Conservation (phyloP, 2,797 vertebrate genomes). For the Cuculus canorus region DNA sequence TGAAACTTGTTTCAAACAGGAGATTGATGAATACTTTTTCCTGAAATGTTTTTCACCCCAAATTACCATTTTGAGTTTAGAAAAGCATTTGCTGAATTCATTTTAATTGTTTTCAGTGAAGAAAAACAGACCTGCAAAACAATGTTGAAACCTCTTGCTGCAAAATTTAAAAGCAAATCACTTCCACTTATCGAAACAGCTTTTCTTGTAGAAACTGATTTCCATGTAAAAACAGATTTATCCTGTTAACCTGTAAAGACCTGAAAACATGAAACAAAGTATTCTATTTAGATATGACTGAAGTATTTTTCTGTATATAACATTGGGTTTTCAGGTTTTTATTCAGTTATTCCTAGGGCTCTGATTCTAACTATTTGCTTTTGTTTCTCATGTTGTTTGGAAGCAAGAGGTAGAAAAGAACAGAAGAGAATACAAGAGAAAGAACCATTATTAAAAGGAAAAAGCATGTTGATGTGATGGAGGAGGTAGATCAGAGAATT, state of each 20-base stretch:
- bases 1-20: background rate
- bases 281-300: background rate
- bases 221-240: background rate
- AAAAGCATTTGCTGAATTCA: background rate
- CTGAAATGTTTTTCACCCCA: background rate
- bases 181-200: background rate
- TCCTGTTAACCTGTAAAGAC: background rate
- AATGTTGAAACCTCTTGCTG: background rate
- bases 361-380: background rate
- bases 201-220: background rate
- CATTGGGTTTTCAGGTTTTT: background rate
- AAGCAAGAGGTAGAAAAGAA: background rate
- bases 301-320: background rate
- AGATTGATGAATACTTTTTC: background rate
- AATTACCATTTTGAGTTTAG: background rate
- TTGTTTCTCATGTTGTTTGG: background rate
- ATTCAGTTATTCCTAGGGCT: background rate
- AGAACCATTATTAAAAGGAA: background rate
- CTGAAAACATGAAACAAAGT: background rate
- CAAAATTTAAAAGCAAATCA: background rate
- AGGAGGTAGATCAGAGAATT: background rate
- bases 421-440: background rate
- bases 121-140: background rate
- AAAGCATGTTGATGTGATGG: background rate
- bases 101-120: background rate